Evolutionary conservation across 92 coral and sea anemone genomes (phyloP), one percentile per base, ranked within the genome.

Genomic region (Muricea muricata): DNA sequence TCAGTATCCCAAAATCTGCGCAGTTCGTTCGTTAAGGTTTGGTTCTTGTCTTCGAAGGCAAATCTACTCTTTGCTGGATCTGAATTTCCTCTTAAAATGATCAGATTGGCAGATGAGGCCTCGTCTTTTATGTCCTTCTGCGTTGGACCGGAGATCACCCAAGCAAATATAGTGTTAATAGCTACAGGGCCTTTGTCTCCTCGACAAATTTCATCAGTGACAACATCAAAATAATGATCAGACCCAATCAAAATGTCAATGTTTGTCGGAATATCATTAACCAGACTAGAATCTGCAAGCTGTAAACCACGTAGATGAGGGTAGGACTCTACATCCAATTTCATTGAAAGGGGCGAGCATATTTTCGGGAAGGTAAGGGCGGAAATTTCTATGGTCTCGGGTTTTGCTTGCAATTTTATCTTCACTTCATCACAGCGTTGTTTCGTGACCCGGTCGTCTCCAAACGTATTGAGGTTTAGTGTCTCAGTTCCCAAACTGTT

Each of bases 191-290:
- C 56, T 15, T 39, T 72, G 39, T 72, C 56, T 3, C 78, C 78
- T 37, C 78, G 56, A 33, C 76, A 52, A 37, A 70, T 37, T 33
- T 70, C 76, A 39, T 70, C 26, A 0, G 78, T 72, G 78, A 72
- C 56, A 72, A 72, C 56, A 72, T 72, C 78, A 8, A 72, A 72
- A 41, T 72, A 72, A 72, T 72, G 78, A 45, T 72, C 78, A 21
- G 78, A 72, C 15, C 78, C 31, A 72, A 70, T 70, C 76, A 70
- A 39, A 70, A 70, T 70, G 76, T 70, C 76, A 70, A 70, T 70
- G 76, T 70, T 41, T 41, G 56, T 72, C 3, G 50, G 78, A 72
- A n/a, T 13, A 42, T 42, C 78, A 3, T 11, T 42, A 12, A 39
- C 56, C 18, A 72, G 78, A 42, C 78, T 72, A 57, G 78, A 42